Evolutionary conservation across 2,888 invertebrate species (phyloP).

Genomic region (Xestia ashworthii): DNA sequence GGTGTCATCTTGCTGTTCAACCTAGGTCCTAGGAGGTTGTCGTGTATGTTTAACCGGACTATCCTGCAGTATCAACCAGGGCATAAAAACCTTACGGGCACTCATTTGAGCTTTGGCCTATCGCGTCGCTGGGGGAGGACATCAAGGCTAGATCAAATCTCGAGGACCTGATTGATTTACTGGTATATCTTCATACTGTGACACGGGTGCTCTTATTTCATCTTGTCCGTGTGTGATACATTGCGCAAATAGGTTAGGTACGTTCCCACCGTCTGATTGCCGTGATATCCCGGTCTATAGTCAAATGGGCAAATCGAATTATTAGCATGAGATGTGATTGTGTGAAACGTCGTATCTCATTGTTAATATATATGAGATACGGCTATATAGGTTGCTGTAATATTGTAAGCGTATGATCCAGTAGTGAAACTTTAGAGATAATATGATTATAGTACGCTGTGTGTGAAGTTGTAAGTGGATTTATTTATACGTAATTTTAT

Average conservation of each 20-base stretch:
- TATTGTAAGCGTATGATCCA: constrained; percentile 32
- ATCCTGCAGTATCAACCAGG: not conserved
- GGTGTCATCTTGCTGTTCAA: not conserved
- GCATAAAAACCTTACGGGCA: not conserved
- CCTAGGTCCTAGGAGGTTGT: not conserved
- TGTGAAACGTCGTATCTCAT: constrained; percentile 24
- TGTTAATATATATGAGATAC: constrained; percentile 32
- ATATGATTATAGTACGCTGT: constrained; percentile 46
- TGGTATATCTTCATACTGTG: constrained; percentile 21
- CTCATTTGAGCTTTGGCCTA: not conserved
- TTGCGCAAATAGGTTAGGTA: constrained; percentile 64
- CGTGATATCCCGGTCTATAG: constrained; percentile 48
- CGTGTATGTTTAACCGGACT: not conserved
- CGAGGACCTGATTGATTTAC: not conserved
- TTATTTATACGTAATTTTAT: constrained; percentile 50
- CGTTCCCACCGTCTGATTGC: constrained; percentile 58
- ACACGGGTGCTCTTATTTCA: constrained; percentile 43
- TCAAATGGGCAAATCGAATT: constrained; percentile 64
- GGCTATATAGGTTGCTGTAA: constrained; percentile 13
- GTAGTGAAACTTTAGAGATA: constrained; percentile 35
- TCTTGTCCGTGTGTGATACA: constrained; percentile 43
- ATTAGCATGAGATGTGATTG: constrained; percentile 56
- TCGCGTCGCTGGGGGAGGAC: not conserved
- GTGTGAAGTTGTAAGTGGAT: constrained; percentile 43
- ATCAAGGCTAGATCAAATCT: not conserved